These are phyloP conservation scores for Dryobates pubescens DNA, from an alignment of 2,797 vertebrate species.

Conservation along the genomic window DNA sequence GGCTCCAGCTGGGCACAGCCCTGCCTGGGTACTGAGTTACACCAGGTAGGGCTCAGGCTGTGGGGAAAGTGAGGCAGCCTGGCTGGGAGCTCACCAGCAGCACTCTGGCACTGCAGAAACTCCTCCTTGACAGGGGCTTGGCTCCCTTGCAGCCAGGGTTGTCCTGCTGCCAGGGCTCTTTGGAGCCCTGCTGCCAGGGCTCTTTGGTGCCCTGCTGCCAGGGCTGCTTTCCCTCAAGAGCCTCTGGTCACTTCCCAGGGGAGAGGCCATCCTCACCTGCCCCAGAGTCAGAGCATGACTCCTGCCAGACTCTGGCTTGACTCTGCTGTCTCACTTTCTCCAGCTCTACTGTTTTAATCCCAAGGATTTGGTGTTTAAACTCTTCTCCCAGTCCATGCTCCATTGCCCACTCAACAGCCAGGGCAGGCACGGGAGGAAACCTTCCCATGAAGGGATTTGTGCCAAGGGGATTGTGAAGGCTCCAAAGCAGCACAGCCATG, in stretches of 20 bases:
- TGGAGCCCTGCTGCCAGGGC: background rate
- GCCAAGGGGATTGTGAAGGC: background rate
- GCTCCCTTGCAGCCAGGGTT: background rate
- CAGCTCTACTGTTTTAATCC: background rate
- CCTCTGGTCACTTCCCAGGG: background rate
- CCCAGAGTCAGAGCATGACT: background rate
- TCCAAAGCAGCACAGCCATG: background rate
- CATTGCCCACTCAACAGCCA: background rate
- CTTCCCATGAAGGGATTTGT: background rate
- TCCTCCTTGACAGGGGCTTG: background rate
- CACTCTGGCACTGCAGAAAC: background rate
- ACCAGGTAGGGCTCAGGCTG: background rate
- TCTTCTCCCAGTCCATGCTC: background rate
- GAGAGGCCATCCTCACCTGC: background rate
- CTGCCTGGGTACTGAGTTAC: background rate
- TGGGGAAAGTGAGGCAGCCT: background rate
- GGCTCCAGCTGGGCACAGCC: slow-evolving; percentile 12
- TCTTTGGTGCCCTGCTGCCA: background rate
- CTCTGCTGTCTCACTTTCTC: background rate
- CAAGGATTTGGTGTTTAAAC: background rate
- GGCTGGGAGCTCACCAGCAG: background rate
- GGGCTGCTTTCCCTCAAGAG: background rate
- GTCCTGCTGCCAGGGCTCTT: background rate
- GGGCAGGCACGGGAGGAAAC: background rate
- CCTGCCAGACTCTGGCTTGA: background rate